Evolutionary conservation across 2,888 invertebrate genomes (phyloP).

Genomic region (Entomobrya proxima): DNA sequence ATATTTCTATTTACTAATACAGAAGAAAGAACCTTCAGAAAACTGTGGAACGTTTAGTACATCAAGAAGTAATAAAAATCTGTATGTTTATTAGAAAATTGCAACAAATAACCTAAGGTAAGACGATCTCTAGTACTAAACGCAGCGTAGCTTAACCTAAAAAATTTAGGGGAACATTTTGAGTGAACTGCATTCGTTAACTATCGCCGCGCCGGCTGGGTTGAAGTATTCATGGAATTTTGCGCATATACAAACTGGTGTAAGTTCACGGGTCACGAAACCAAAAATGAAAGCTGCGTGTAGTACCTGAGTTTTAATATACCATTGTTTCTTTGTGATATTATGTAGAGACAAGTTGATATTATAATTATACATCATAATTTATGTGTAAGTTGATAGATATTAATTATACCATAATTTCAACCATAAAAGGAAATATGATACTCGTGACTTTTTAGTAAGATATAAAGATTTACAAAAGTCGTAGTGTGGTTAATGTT

Average conservation of each 20-base stretch:
- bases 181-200: too few species aligned
- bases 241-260: neutral
- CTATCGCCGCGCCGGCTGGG: neutral
- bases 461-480: neutral
- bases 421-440: neutral
- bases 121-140: slow-evolving; percentile 39
- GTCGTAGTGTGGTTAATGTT: neutral
- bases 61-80: neutral
- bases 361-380: neutral
- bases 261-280: neutral
- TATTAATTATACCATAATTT: neutral
- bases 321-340: slow-evolving; percentile 68
- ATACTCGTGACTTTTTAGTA: slow-evolving; percentile 19
- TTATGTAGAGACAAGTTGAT: slow-evolving; percentile 31
- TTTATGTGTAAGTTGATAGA: neutral
- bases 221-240: neutral
- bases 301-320: slow-evolving; percentile 62
- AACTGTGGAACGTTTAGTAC: neutral
- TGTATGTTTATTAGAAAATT: neutral
- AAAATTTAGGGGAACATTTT: neutral
- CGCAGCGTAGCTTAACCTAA: slow-evolving; percentile 49
- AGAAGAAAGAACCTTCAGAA: neutral
- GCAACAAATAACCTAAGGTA: neutral
- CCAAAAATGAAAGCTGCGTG: slow-evolving; percentile 57
- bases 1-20: neutral